Conservation (phyloP, 2,888 invertebrate genomes). For the Lepeophtheirus nordmannii region DNA sequence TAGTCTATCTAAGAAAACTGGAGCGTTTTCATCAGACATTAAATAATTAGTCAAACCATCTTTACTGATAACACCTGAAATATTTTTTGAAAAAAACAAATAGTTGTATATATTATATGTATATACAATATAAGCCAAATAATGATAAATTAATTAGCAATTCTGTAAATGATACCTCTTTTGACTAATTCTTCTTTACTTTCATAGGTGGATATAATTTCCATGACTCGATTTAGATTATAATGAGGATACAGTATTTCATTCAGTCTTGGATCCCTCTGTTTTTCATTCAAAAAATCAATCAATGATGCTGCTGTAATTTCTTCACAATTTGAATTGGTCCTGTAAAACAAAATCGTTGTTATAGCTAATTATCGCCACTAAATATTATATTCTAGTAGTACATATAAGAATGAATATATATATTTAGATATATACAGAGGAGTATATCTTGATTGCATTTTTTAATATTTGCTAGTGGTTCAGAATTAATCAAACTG, state of each 20-base stretch:
- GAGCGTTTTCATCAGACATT: slow-evolving; percentile 99
- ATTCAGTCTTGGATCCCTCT: slow-evolving; percentile 89
- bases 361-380: not conserved
- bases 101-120: too few relatives aligned
- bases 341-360: not conserved
- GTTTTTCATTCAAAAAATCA: slow-evolving; percentile 87
- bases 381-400: too few relatives aligned
- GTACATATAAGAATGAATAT: too few relatives aligned
- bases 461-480: too few relatives aligned
- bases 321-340: not conserved
- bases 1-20: slow-evolving; percentile 92
- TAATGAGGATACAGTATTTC: slow-evolving; percentile 96
- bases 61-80: slow-evolving; percentile 48
- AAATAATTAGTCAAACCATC: slow-evolving; percentile 94
- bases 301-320: slow-evolving; percentile 36
- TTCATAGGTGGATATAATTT: slow-evolving; percentile 87
- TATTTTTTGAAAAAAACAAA: not conserved
- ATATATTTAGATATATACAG: too few relatives aligned
- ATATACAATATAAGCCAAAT: too few relatives aligned
- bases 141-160: too few relatives aligned
- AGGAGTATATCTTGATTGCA: too few relatives aligned
- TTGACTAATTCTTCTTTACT: slow-evolving; percentile 48
- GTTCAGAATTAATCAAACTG: not conserved
- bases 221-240: slow-evolving; percentile 79
- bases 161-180: not conserved